These are phyloP conservation scores for Lingula anatina DNA, from an alignment of 2,888 invertebrate genomes.

Conservation along the genomic window DNA sequence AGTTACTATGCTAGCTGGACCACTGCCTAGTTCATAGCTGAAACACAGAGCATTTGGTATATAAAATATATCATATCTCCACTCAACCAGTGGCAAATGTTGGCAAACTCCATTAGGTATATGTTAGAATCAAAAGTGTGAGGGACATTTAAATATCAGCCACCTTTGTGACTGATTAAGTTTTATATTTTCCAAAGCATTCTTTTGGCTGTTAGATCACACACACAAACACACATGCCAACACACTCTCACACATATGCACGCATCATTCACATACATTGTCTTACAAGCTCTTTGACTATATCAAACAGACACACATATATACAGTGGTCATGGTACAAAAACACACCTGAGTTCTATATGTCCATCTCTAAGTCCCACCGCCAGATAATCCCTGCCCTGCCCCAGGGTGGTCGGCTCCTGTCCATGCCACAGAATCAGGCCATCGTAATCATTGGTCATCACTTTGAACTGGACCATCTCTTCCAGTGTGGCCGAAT, in stretches of 20 bases:
- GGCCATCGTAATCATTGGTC: constrained; percentile 70
- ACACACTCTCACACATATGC: not conserved
- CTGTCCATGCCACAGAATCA: constrained; percentile 83
- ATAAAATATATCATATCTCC: no score
- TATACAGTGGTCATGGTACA: not conserved
- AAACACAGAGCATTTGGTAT: constrained; percentile 9
- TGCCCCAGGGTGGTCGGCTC: constrained; percentile 57
- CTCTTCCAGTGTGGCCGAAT: constrained; percentile 52
- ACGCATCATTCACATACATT: not conserved
- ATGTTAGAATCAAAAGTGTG: not conserved
- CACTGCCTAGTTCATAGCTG: constrained; percentile 80
- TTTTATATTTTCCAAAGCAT: not conserved
- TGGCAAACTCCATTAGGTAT: not conserved
- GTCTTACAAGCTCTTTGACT: not conserved
- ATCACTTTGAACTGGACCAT: constrained; percentile 50
- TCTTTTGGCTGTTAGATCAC: not conserved
- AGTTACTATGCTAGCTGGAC: constrained; percentile 67
- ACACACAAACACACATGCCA: not conserved
- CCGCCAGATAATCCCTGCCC: constrained; percentile 69
- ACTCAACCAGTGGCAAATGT: not conserved
- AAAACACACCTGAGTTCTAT: constrained; percentile 39
- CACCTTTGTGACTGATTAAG: not conserved
- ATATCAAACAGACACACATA: not conserved
- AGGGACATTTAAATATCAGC: not conserved
- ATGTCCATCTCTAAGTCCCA: constrained; percentile 60